A percentile compares a stretch with the other conserved stretches of the same genome.
Evolutionary conservation across 2,113 vertebrate species (phyloP).

Genomic region (Sphyrna mokarran): DNA sequence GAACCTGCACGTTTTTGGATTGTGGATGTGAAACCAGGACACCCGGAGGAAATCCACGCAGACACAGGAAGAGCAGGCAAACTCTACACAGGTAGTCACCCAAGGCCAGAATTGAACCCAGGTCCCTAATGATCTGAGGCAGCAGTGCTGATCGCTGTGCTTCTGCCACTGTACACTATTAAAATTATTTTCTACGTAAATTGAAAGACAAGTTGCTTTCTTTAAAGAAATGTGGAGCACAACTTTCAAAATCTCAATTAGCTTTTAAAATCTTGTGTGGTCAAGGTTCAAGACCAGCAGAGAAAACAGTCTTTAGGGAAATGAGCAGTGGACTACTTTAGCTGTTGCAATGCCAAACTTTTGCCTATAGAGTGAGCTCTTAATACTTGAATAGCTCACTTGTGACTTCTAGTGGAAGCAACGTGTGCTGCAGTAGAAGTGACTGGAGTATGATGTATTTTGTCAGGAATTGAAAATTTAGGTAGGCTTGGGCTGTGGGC

Average conservation of each 20-base stretch:
- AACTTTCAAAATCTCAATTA: background rate
- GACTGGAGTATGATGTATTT: background rate
- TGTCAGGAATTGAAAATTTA: background rate
- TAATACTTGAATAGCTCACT: background rate
- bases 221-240: background rate
- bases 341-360: background rate
- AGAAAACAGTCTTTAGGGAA: background rate
- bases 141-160: too few species aligned
- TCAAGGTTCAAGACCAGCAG: background rate
- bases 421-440: background rate
- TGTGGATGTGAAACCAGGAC: too few species aligned
- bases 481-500: background rate
- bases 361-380: conserved; percentile 17
- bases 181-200: background rate
- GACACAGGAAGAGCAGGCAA: too few species aligned
- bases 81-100: too few species aligned
- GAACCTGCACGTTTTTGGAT: too few species aligned
- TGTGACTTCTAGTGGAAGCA: conserved; percentile 29
- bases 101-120: too few species aligned
- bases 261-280: background rate
- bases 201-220: background rate
- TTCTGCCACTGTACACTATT: background rate
- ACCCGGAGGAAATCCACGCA: too few species aligned
- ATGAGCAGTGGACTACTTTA: background rate
- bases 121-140: too few species aligned